Evolutionary conservation across 1,140 invertebrate genomes (phyloP).

Genomic region (Drosophila simulans): DNA sequence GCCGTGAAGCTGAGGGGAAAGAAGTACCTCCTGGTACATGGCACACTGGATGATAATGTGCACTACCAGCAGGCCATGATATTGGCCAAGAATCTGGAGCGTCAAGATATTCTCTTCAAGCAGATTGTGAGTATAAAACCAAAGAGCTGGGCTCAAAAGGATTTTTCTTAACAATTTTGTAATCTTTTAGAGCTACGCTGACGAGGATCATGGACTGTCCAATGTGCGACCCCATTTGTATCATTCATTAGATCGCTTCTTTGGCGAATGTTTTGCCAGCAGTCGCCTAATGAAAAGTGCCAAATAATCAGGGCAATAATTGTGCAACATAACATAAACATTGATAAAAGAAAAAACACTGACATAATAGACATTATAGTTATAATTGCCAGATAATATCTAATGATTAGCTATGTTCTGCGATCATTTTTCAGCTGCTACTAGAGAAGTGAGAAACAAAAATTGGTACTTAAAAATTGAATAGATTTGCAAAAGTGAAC

Average conservation of each 20-base stretch:
- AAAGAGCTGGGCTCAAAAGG: too few relatives aligned
- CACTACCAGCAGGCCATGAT: conserved; percentile 98
- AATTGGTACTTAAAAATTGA: conserved; percentile 73
- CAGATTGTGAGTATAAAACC: conserved; percentile 89
- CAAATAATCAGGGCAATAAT: conserved; percentile 49
- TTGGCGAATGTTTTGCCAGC: conserved; percentile 89
- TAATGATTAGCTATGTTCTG: conserved; percentile 25
- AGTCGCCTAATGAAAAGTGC: conserved; percentile 73
- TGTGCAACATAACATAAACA: not conserved
- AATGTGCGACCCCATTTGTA: conserved; percentile 94
- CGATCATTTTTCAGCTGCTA: conserved; percentile 39
- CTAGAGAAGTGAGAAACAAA: conserved; percentile 20
- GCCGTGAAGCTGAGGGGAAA: conserved; percentile 89
- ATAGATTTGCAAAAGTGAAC: conserved; percentile 52
- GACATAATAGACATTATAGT: conserved; percentile 7
- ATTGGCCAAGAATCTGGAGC: conserved; percentile 93
- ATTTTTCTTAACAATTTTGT: too few relatives aligned
- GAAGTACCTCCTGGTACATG: conserved; percentile 94
- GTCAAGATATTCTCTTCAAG: conserved; percentile 93
- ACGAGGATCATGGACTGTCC: conserved; percentile 94
- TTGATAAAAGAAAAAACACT: conserved; percentile 6
- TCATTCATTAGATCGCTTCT: conserved; percentile 94
- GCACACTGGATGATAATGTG: conserved; percentile 97
- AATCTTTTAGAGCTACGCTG: conserved; percentile 93
- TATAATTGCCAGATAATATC: conserved; percentile 23